Base-by-base conservation (phyloP, 1,140 invertebrate species). In the Drosophila carrolli region DNA sequence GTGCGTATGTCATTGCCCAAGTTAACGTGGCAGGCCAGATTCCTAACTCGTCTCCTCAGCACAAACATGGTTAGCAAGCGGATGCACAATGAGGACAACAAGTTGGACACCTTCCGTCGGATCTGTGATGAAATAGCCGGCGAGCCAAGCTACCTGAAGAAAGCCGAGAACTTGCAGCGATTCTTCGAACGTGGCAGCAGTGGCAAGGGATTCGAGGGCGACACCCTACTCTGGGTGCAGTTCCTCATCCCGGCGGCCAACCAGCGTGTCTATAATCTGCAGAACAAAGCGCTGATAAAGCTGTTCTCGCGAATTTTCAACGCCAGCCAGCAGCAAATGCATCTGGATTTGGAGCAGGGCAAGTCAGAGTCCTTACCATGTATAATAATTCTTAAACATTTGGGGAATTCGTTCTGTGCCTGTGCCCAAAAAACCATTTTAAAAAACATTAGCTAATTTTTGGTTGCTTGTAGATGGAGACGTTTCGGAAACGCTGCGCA, bases 271-370 rank as follows among this genome's bases (percentile, higher is more conserved):
- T 98, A 98, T 88, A 98, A 98, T 93, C 92, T 99, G 23, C 97
- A 98, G 92, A 98, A 96, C 85, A 98, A 98, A 92, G 97, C 98
- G 80, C 93, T 98, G 40, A 93, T 98, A 0, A 99, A 98, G 92
- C 91, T 98, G 11, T 98, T 98, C 92, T 96, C 97, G 48, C 94
- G 95, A 85, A 95, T 98, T 58, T 96, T 98, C 78, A 84, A 93
- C 10, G 94, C 94, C 7, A 94, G 96, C 93, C 95, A 96, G 74
- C 94, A 96, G 73, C 95, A 95, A 56, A 98, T 98, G 97, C 90
- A 97, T 5, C 95, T 96, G 71, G 95, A 98, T 93, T 93, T 98
- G 43, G 96, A 98, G 90, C 94, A 97, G 90, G 91, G 91, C 81
- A 27, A 61, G 56, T 16, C 47, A 1, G 7, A 19, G 2, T 7